Base-by-base conservation (phyloP, 2,888 invertebrate genomes). In the Ferdinandea cuprea region DNA sequence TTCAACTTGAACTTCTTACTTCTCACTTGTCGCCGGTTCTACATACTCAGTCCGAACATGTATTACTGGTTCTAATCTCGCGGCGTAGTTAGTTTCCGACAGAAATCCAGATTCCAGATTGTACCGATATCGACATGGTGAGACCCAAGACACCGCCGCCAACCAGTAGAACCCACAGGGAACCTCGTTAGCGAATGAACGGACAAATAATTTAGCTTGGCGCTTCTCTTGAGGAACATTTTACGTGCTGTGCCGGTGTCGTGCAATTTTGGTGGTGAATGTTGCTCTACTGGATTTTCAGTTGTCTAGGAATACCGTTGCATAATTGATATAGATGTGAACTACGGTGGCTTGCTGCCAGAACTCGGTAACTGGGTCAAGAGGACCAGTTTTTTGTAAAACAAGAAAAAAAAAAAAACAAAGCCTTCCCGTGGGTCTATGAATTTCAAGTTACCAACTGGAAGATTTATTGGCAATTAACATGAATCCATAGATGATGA, bases 281-380 rank as follows among this genome's bases (percentile, higher is more conserved):
- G 83, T 78, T 83, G 83, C 72, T 78, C 72, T 15, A 68, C 78
- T 77, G 68, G 77, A 68, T 72, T 56, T 61, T 13, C n/a, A 21
- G 40, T 58, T 52, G 69, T 11, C 40, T 44, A 46, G n/a, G 6
- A 44, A 19, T 83, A 78, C 83, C 78, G 83, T 83, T 83, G 78
- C 72, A 69, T 83, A 83, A 77, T 83, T 78, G 72, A 72, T 56
- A 66, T 35, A 68, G 66, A 59, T 66, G 66, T 59, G 65, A 40
- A 77, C 66, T 48, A 19, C 35, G 30, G 58, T 52, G 59, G 46
- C 56, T 17, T 32, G 11, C 32, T 11, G 3, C 6, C 37, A 76
- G 72, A 83, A 83, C 77, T 68, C 78, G 72, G 83, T 63, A 77
- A 83, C 83, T 83, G 50, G 83, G 83, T 77, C 83, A 83, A 66